Evolutionary conservation across 1,140 invertebrate genomes (phyloP), one percentile per base, ranked within the genome.

Genomic region (Armadillidium nasatum): DNA sequence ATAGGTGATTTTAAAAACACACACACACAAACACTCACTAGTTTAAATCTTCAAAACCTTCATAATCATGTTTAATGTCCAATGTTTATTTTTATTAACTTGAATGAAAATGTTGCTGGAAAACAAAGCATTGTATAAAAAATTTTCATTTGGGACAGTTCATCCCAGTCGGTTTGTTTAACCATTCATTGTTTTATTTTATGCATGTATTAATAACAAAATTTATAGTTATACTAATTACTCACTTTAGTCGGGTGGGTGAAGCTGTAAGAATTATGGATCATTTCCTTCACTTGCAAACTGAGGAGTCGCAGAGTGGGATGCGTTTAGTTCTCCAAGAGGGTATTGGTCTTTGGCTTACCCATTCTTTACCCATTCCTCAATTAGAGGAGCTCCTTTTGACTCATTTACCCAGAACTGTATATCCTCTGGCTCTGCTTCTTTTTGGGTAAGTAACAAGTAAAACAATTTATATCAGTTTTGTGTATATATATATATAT

Each of bases 181-280:
- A 33, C 33, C 33, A 33, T 33, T 33, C 33, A 33, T 33, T n/a
- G n/a, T n/a, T n/a, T 33, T 33, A 33, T 33, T n/a, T 33, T 33
- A 33, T 33, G 33, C 33, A 33, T 33, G 33, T 33, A 33, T 33
- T 33, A 33, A 33, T 33, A 33, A 33, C 33, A 33, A 1, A 3
- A 33, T 33, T 33, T 6, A 33, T 33, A 33, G 33, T 33, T 33
- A 33, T 33, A 33, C 33, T 33, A 33, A 60, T 60, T 60, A 19
- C 33, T 22, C 45, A 71, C n/a, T 21, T 75, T 43, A 79, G 78
- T 45, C 22, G 74, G 7, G 78, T 79, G 22, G 33, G 54, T 66
- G 78, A 79, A 71, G 78, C 78, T 10, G 78, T 79, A 72, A 72
- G 78, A 19, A 79, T 79, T 46, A 74, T 79, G n/a, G 78, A 79